Base-by-base conservation (phyloP, 2,888 invertebrate species). In the Meghimatium bilineatum region DNA sequence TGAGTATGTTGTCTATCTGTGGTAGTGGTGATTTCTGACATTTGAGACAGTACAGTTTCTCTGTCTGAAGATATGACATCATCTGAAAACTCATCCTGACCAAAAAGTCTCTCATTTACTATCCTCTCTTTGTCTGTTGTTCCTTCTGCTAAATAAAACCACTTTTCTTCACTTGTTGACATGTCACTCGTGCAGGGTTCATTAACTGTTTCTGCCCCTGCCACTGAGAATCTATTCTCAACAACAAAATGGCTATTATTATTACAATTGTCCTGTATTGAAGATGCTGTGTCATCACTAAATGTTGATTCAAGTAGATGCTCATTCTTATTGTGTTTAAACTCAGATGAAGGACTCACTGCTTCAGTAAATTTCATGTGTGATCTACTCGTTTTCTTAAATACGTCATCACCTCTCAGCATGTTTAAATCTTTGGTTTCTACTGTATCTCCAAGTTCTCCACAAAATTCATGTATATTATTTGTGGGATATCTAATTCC, bases 401-500 rank as follows among this genome's bases (percentile, higher is more conserved):
- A 44, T 44, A 26, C 44, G 44, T 12, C 23, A 0, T 20, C 6
- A n/a, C n/a, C 44, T 17, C n/a, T 34, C 10, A 36, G 0, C 12
- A n/a, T 72, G 44, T 38, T 72, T 34, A 49, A n/a, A 29, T 34
- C 52, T 52, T 77, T 36, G n/a, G 34, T 63, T 60, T 77, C 60
- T 60, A 60, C 36, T 49, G n/a, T 3, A 14, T 63, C 44, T 14
- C 10, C 14, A 63, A 0, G 23, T 38, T 81, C 36, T 34, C 44
- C 81, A 63, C 38, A 72, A 14, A 63, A 14, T 2, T 34, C 14
- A 29, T 34, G 44, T 17, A 17, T 63, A 14, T 38, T 72, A 14
- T 6, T 56, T 72, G 74, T 56, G 20, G 81, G 74, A 34, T 63
- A 81, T 12, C 10, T 72, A 23, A 81, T 63, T 29, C 81, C 81